Percentiles rank a stretch among this genome's conserved stretches.
These are phyloP conservation scores for Epizoanthus stellaris DNA, from an alignment of 92 coral and sea anemone species.

Conservation along the genomic window DNA sequence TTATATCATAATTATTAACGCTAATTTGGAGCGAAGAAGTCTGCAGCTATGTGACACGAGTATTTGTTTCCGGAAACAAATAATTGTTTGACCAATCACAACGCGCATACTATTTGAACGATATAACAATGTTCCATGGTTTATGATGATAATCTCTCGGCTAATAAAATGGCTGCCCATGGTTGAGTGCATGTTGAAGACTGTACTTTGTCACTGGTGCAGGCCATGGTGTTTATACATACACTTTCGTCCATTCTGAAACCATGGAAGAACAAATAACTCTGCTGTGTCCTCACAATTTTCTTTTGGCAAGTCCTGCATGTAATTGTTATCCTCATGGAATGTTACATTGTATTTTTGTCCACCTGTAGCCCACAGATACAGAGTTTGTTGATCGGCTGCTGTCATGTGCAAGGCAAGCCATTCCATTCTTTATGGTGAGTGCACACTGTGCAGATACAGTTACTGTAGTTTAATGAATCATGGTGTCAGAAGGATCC, in stretches of 20 bases:
- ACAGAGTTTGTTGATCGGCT: constrained; percentile 80
- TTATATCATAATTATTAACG: too few relatives aligned
- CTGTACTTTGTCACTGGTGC: not conserved
- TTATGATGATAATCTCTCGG: constrained; percentile 89
- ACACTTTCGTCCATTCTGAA: constrained; percentile 52
- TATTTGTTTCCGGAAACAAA: too few relatives aligned
- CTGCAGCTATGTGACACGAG: too few relatives aligned
- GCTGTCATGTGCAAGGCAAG: constrained; percentile 91
- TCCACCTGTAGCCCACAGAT: constrained; percentile 72
- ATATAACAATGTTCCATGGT: not conserved
- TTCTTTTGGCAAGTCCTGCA: not conserved
- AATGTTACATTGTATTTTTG: not conserved
- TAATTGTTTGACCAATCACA: too few relatives aligned
- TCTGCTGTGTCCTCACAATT: too few relatives aligned
- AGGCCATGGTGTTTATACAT: constrained; percentile 57
- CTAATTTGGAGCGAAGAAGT: too few relatives aligned
- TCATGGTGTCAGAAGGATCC: not conserved
- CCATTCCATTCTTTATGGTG: constrained; percentile 91
- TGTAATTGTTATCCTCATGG: too few relatives aligned
- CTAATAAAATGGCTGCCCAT: constrained; percentile 91
- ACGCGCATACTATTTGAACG: too few relatives aligned
- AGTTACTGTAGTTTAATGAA: too few relatives aligned
- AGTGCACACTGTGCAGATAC: constrained; percentile 7
- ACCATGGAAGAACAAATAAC: not conserved
- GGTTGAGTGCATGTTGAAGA: not conserved